Conservation (phyloP, 2,797 vertebrate species). For the Alfaro cultratus region DNA sequence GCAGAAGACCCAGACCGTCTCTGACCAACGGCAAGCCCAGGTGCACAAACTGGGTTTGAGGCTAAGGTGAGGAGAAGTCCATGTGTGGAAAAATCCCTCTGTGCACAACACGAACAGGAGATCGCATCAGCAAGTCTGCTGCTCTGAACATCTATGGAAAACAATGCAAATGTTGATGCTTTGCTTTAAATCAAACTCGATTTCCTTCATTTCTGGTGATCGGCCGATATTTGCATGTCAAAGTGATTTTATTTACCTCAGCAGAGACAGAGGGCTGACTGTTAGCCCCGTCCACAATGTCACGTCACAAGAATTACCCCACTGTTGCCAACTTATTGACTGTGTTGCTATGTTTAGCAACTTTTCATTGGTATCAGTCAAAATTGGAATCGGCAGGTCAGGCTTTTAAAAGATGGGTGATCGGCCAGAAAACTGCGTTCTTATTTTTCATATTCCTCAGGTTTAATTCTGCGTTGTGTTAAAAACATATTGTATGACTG, state of each 20-base stretch:
- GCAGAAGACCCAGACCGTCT: constrained; percentile 82
- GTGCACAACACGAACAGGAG: background rate
- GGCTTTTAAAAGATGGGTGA: no score
- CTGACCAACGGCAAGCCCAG: constrained; percentile 83
- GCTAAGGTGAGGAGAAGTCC: constrained; percentile 84
- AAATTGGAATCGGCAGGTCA: no score
- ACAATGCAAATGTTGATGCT: background rate
- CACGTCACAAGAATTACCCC: no score
- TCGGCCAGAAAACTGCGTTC: no score
- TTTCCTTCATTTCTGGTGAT: background rate
- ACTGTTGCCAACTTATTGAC: no score
- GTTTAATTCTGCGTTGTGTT: background rate
- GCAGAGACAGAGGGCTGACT: no score
- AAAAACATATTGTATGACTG: background rate
- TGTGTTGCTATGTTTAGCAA: no score
- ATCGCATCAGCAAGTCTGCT: background rate
- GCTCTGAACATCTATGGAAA: background rate
- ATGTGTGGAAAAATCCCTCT: background rate
- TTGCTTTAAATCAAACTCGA: background rate
- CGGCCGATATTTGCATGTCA: background rate
- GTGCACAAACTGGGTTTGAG: constrained; percentile 84
- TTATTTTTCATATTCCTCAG: background rate
- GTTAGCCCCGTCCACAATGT: no score
- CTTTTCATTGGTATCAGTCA: no score
- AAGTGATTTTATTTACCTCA: background rate